Conservation (phyloP, 2,113 vertebrate genomes). For the Ageneiosus marmoratus region DNA sequence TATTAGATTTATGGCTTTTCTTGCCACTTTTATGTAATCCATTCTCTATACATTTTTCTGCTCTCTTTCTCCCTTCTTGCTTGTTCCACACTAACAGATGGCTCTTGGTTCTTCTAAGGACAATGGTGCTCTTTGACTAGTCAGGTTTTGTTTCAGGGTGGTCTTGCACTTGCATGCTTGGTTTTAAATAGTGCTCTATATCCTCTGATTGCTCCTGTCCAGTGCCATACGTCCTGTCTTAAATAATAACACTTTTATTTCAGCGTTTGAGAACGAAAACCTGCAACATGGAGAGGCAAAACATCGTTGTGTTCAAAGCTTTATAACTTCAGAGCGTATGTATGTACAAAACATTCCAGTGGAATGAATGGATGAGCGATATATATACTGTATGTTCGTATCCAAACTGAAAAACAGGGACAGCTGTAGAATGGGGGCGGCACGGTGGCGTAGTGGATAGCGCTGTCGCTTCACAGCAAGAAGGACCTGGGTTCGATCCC, state of each 20-base stretch:
- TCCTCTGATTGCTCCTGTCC: constrained; percentile 6
- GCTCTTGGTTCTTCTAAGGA: constrained; percentile 57
- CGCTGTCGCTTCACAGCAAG: no score
- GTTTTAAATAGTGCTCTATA: constrained; percentile 38
- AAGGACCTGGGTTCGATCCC: no score
- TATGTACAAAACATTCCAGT: neutral
- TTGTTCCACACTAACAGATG: constrained; percentile 59
- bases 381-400: neutral
- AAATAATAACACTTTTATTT: neutral
- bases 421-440: neutral
- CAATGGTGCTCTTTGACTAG: constrained; percentile 65
- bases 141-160: constrained; percentile 58
- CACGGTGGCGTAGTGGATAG: no score
- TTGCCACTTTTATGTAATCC: constrained; percentile 40
- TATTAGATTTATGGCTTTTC: constrained; percentile 44
- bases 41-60: constrained; percentile 58
- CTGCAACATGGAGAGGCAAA: neutral
- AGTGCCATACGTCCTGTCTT: neutral
- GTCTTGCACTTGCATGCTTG: constrained; percentile 47
- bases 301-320: neutral
- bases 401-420: neutral
- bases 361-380: no score
- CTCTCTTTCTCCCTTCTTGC: constrained; percentile 34
- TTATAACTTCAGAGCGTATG: no score
- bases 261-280: neutral